These are phyloP conservation scores for Caenorhabditis uteleia DNA, from an alignment of 2,888 invertebrate genomes.

Conservation along the genomic window DNA sequence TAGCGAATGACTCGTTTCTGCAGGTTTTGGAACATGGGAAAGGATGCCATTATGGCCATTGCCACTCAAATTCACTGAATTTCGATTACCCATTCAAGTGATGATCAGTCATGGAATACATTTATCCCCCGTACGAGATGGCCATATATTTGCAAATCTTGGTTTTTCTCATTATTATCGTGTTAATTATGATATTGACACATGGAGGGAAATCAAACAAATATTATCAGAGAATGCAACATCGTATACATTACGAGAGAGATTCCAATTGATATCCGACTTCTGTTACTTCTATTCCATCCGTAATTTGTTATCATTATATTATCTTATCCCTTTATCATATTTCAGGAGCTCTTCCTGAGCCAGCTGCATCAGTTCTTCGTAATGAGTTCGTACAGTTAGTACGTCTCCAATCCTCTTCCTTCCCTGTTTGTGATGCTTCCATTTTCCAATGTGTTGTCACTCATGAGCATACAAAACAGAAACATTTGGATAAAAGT, in stretches of 20 bases:
- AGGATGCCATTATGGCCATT: constrained; percentile 51
- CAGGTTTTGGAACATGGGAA: constrained; percentile 39
- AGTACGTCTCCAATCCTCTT: constrained; percentile 28
- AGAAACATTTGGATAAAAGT: constrained; percentile 18
- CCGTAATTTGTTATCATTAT: background rate
- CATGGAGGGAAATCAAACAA: constrained; percentile 38
- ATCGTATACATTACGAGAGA: constrained; percentile 39
- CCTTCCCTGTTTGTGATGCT: constrained; percentile 44
- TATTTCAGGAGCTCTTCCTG: constrained; percentile 31
- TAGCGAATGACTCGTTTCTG: background rate
- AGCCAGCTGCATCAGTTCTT: constrained; percentile 40
- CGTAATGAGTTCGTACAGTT: constrained; percentile 46
- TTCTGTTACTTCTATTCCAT: constrained; percentile 47
- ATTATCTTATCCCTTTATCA: background rate
- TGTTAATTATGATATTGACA: constrained; percentile 49
- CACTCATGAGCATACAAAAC: constrained; percentile 18
- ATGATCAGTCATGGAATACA: constrained; percentile 52
- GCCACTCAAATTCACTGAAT: constrained; percentile 44
- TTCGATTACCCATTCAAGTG: constrained; percentile 44
- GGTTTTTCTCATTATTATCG: constrained; percentile 45
- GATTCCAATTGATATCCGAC: constrained; percentile 45
- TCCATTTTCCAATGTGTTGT: constrained; percentile 39
- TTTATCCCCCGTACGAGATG: constrained; percentile 41
- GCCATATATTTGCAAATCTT: constrained; percentile 26
- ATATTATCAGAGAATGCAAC: constrained; percentile 44